These are phyloP conservation scores for Seira sanloemensis DNA, from an alignment of 2,888 invertebrate genomes.

Conservation along the genomic window DNA sequence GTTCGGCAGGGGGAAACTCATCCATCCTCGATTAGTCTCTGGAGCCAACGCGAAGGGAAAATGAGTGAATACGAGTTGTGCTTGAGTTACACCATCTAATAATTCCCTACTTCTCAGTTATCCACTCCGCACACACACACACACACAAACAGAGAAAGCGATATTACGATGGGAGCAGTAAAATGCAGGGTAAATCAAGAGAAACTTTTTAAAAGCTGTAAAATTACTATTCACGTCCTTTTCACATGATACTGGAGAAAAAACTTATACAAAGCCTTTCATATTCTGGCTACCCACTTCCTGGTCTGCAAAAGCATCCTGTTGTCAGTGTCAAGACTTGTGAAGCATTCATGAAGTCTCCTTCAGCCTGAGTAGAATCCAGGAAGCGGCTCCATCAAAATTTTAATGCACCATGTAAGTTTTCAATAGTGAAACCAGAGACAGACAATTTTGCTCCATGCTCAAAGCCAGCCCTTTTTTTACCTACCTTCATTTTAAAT, in stretches of 20 bases:
- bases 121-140: too few species aligned
- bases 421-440: neutral
- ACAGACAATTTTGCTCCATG: neutral
- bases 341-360: neutral
- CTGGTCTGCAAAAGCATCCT: neutral
- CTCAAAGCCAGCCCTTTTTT: neutral
- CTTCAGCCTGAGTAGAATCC: neutral
- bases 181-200: neutral
- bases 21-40: conserved; percentile 57
- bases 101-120: conserved; percentile 35
- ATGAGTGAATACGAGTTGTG: conserved; percentile 7
- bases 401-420: neutral
- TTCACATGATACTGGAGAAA: neutral
- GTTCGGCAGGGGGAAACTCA: conserved; percentile 19
- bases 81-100: conserved; percentile 21
- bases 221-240: neutral
- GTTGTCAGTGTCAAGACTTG: neutral
- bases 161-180: conserved; percentile 4
- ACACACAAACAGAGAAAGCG: too few species aligned
- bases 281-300: neutral
- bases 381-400: neutral
- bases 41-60: neutral
- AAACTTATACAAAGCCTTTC: neutral
- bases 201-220: neutral
- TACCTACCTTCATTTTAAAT: neutral